phyloP scores from a whole-genome alignment of 2,113 vertebrate species.

The Hystrix cristata region DNA sequence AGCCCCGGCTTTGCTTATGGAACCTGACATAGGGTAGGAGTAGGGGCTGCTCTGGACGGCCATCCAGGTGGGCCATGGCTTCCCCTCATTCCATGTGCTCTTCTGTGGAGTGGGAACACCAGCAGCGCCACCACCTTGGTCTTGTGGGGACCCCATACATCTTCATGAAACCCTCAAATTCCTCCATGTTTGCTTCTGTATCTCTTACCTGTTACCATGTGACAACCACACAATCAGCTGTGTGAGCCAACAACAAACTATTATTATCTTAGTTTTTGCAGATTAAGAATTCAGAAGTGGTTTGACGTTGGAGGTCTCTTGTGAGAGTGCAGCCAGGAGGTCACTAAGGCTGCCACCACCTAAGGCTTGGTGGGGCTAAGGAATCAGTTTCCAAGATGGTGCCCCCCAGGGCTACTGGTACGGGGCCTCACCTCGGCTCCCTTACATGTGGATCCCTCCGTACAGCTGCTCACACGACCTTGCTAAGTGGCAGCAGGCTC shows the following conservation, averaged over 20 bases:
- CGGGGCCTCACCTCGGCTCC: neutral
- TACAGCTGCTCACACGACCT: neutral
- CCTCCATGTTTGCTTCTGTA: neutral
- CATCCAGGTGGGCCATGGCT: neutral
- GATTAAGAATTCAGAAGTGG: neutral
- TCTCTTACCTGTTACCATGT: neutral
- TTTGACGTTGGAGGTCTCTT: neutral
- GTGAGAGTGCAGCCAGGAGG: neutral
- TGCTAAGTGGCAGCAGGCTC: neutral
- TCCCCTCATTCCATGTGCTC: neutral
- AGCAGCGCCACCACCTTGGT: too few species aligned
- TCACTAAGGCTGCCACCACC: neutral
- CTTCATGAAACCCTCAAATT: too few species aligned
- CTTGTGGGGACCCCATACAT: too few species aligned
- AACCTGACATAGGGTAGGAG: neutral
- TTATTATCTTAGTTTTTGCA: neutral
- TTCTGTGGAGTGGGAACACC: too few species aligned
- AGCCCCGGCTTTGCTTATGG: neutral
- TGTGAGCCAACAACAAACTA: too few species aligned
- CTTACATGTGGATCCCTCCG: neutral
- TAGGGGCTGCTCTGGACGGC: neutral
- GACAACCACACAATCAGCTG: neutral
- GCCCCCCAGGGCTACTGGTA: neutral
- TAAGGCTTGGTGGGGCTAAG: neutral
- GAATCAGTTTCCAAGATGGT: neutral